Evolutionary conservation across 2,888 invertebrate genomes (phyloP).

Genomic region (Caenorhabditis panamensis): DNA sequence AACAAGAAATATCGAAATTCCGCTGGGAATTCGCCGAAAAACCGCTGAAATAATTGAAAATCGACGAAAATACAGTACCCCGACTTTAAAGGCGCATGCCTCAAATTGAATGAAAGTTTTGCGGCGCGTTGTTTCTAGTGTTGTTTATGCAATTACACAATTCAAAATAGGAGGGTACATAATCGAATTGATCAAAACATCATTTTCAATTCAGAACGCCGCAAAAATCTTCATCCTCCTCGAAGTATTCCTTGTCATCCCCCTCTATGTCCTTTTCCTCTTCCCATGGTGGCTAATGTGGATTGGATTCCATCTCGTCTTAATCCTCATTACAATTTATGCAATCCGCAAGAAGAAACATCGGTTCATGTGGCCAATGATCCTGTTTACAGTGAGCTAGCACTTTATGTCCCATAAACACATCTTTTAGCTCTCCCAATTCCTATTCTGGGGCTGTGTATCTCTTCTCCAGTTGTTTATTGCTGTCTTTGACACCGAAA

Average conservation of each 20-base stretch:
- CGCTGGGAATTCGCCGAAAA: no score
- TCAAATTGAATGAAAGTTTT: no score
- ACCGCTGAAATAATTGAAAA: no score
- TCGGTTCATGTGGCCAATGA: constrained; percentile 70
- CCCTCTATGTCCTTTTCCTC: constrained; percentile 50
- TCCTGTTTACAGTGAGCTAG: constrained; percentile 58
- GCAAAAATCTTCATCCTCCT: constrained; percentile 49
- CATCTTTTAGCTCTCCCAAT: constrained; percentile 57
- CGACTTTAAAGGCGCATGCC: no score
- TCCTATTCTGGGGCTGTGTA: constrained; percentile 61
- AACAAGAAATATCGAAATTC: no score
- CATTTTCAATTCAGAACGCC: constrained; percentile 53
- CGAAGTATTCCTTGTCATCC: constrained; percentile 50
- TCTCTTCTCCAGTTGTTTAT: constrained; percentile 62
- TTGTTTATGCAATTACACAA: no score
- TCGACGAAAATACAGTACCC: no score
- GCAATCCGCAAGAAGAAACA: constrained; percentile 67
- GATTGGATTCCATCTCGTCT: constrained; percentile 60
- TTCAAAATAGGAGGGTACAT: no score
- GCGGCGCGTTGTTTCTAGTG: no score
- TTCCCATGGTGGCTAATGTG: constrained; percentile 60
- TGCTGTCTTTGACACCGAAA: constrained; percentile 65
- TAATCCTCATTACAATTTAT: constrained; percentile 66
- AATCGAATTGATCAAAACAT: no score
- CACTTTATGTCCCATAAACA: no score